Evolutionary conservation across 2,797 vertebrate species (phyloP).

Genomic region (Phrynocephalus vlangalii): DNA sequence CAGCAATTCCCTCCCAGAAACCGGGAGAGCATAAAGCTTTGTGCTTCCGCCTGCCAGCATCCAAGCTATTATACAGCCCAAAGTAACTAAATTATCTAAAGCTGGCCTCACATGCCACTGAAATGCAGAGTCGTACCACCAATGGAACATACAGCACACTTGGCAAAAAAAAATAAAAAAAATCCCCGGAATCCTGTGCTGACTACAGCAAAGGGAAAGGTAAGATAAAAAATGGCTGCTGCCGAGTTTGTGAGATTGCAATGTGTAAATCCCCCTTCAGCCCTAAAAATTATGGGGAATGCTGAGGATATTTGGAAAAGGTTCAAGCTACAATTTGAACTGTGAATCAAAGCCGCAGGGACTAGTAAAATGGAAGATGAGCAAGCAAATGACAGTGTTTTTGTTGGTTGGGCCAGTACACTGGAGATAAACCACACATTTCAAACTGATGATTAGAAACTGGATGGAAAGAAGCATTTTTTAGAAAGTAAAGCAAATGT

Average conservation of each 20-base stretch:
- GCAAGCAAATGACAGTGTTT: constrained; percentile 12
- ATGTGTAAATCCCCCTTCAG: constrained; percentile 36
- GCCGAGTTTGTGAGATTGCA: not conserved
- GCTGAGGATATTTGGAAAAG: constrained; percentile 52
- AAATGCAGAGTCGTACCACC: not conserved
- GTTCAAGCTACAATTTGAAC: constrained; percentile 50
- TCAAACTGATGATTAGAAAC: not conserved
- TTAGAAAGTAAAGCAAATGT: accelerated
- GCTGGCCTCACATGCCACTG: not conserved
- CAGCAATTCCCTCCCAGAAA: not conserved
- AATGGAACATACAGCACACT: not conserved
- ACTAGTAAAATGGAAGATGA: constrained; percentile 37
- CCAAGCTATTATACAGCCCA: not conserved
- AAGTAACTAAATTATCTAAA: not conserved
- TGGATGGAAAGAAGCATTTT: not conserved
- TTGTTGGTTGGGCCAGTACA: constrained; percentile 37
- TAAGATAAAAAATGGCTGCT: constrained; percentile 24
- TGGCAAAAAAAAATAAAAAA: not conserved
- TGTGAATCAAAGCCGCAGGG: constrained; percentile 39
- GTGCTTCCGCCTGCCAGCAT: constrained; percentile 4
- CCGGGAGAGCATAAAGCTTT: not conserved
- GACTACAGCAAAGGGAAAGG: not conserved
- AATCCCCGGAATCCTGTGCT: accelerated
- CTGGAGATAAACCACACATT: not conserved
- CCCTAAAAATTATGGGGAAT: constrained; percentile 47